Evolutionary conservation across 2,888 invertebrate species (phyloP), one percentile per base, ranked within the genome.

Genomic region (Pachydiplax longipennis): DNA sequence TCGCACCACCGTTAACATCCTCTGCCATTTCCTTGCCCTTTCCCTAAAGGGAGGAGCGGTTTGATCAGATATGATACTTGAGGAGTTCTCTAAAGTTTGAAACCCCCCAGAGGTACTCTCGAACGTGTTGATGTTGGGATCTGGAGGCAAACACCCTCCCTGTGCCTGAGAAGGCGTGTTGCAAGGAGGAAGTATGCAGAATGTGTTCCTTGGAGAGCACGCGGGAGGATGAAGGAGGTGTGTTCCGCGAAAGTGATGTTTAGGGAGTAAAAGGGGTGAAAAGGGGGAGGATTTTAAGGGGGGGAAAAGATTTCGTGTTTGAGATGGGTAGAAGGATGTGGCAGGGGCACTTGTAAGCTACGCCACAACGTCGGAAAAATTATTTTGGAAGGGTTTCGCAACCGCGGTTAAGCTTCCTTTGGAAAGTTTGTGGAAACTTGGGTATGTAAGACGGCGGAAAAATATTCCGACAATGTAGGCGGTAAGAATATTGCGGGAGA

Each of bases 11-110:
- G 61, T 37, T 61, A 87, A 87, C 87, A 87, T 37, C 87, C 58
- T 61, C 40, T 61, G 35, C 58, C 87, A 35, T 22, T 65, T 65
- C 65, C 65, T 65, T 65, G 65, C 65, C 65, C 65, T 65, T 83
- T 83, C 83, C 58, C 83, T 22, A 40, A 40, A 18, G 81, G 44
- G 35, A 25, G 82, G 40, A 53, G 87, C 58, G 87, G 87, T 87
- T 87, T 87, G 87, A 87, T 87, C 87, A 87, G 87, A 87, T 87
- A 87, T 87, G 87, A 87, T 87, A 87, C 87, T 87, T 87, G 87
- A 87, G 87, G 87, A 87, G 87, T 87, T 87, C 87, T 87, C 87
- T 61, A 87, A 87, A 87, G 87, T 87, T 87, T 87, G 65, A 87
- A 87, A 61, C 87, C 61, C 58, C 83, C 83, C 83, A 58, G 87